Evolutionary conservation across 2,888 invertebrate genomes (phyloP).

Genomic region (Microplitis deprimator): DNA sequence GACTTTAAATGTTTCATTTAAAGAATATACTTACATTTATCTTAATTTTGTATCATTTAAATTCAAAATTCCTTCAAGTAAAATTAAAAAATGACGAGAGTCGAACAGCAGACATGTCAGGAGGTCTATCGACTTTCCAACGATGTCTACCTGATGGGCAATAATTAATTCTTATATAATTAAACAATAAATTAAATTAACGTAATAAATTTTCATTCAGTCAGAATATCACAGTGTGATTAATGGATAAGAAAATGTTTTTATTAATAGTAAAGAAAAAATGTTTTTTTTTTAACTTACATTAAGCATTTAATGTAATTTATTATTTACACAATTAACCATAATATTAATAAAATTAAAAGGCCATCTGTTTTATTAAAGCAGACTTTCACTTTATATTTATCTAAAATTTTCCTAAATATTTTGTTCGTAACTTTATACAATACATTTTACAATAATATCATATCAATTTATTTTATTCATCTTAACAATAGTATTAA

Average conservation of each 20-base stretch:
- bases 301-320: neutral
- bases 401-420: neutral
- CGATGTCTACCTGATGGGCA: too few species aligned
- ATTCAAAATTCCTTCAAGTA: too few species aligned
- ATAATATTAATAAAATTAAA: neutral
- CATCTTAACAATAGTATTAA: neutral
- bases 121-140: too few species aligned
- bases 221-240: too few species aligned
- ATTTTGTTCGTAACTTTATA: neutral
- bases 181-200: too few species aligned
- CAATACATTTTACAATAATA: neutral
- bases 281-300: neutral
- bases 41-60: too few species aligned
- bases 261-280: neutral
- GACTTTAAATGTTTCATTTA: too few species aligned
- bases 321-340: neutral
- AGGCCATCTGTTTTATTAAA: neutral
- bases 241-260: neutral
- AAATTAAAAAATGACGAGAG: too few species aligned
- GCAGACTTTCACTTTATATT: neutral
- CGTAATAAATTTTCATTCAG: too few species aligned
- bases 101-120: too few species aligned
- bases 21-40: too few species aligned
- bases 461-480: neutral
- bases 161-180: too few species aligned